These are phyloP conservation scores for Choloepus didactylus DNA, from an alignment of 2,797 vertebrate genomes.

Conservation along the genomic window DNA sequence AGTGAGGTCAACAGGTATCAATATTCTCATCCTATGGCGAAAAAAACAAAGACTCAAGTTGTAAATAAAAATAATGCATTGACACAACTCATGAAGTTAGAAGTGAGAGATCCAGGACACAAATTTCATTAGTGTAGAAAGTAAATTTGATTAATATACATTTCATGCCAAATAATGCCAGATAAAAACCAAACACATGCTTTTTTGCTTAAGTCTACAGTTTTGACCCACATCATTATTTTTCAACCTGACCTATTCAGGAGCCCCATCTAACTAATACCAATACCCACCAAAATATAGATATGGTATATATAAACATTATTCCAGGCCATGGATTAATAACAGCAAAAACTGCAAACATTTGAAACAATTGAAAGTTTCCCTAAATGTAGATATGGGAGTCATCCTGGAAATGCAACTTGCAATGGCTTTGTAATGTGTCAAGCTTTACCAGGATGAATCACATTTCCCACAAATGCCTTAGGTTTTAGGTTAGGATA, in stretches of 20 bases:
- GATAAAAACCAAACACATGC: neutral
- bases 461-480: neutral
- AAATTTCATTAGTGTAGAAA: neutral
- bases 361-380: neutral
- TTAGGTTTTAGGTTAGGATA: neutral
- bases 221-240: constrained; percentile 54
- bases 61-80: neutral
- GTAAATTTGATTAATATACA: neutral
- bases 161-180: constrained; percentile 3
- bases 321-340: neutral
- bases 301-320: neutral
- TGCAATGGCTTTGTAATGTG: neutral
- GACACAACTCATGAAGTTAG: neutral
- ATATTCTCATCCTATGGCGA: neutral
- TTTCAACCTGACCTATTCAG: constrained; percentile 70
- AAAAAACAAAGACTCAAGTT: neutral
- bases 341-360: neutral
- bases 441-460: neutral
- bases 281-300: neutral
- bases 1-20: neutral
- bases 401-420: neutral
- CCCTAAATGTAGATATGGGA: neutral
- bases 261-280: constrained; percentile 22
- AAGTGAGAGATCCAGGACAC: neutral
- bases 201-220: constrained; percentile 59